phyloP scores from a whole-genome alignment of 2,888 invertebrate genomes.

The Aphelenchoides bicaudatus region DNA sequence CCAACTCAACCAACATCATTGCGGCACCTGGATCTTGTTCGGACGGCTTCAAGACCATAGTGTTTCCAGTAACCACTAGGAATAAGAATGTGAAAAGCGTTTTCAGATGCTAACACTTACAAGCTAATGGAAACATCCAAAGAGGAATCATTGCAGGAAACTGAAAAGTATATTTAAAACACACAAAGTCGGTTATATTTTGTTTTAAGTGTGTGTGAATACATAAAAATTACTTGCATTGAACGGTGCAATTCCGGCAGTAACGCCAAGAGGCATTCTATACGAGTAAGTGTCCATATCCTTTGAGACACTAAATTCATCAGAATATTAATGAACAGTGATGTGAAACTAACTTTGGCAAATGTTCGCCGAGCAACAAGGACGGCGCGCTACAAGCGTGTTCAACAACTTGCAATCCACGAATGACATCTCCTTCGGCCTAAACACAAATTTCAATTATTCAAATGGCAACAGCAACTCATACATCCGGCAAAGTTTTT shows the following conservation, averaged over 20 bases:
- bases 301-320: conserved; percentile 68
- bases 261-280: conserved; percentile 85
- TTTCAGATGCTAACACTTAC: too few species aligned
- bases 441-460: too few species aligned
- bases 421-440: conserved; percentile 95
- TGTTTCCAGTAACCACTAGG: conserved; percentile 83
- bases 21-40: conserved; percentile 96
- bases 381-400: conserved; percentile 89
- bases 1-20: conserved; percentile 85
- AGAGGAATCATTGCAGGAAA: conserved; percentile 98
- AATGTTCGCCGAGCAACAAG: conserved; percentile 85
- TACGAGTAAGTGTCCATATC: conserved; percentile 93
- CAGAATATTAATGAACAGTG: neutral
- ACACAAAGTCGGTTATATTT: too few species aligned
- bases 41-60: conserved; percentile 87
- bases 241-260: conserved; percentile 73
- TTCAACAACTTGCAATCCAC: conserved; percentile 82
- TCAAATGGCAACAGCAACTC: too few species aligned
- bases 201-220: too few species aligned
- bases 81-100: too few species aligned
- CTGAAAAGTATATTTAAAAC: too few species aligned
- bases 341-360: conserved; percentile 64
- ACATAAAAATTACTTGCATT: neutral
- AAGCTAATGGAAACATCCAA: conserved; percentile 77
- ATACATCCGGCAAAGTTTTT: conserved; percentile 88